Evolutionary conservation across 2,797 vertebrate species (phyloP).

Genomic region (Tenualosa thibaudeaui): DNA sequence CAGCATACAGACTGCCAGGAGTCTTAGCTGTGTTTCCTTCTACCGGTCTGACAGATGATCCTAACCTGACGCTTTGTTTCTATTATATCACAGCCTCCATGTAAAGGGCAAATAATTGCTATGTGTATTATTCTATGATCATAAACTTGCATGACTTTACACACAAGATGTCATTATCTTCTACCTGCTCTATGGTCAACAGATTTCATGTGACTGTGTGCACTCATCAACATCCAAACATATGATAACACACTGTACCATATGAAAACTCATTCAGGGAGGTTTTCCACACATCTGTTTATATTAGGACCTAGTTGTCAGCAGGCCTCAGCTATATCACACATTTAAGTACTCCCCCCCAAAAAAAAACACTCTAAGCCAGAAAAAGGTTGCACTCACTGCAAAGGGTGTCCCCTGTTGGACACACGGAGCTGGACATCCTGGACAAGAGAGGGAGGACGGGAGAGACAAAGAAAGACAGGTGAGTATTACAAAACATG

Average conservation of each 20-base stretch:
- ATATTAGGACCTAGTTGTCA: no score
- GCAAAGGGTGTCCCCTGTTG: constrained; percentile 67
- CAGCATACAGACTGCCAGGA: neutral
- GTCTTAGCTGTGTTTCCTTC: neutral
- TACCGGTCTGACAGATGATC: neutral
- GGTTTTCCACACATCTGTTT: neutral
- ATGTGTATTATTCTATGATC: neutral
- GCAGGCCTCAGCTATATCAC: no score
- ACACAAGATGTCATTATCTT: neutral
- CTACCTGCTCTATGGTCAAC: neutral
- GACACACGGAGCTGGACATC: constrained; percentile 68
- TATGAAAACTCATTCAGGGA: neutral
- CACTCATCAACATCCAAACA: neutral
- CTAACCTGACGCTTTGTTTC: neutral
- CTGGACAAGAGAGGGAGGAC: constrained; percentile 50
- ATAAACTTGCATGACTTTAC: neutral
- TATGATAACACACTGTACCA: no score
- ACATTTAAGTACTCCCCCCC: no score
- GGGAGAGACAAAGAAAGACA: neutral
- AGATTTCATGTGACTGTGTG: neutral
- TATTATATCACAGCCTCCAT: neutral
- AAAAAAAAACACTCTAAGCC: neutral
- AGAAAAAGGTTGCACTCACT: constrained; percentile 57
- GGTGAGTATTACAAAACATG: neutral
- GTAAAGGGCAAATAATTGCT: neutral